phyloP scores from a whole-genome alignment of 2,797 vertebrate genomes.

The Tinamus major region DNA sequence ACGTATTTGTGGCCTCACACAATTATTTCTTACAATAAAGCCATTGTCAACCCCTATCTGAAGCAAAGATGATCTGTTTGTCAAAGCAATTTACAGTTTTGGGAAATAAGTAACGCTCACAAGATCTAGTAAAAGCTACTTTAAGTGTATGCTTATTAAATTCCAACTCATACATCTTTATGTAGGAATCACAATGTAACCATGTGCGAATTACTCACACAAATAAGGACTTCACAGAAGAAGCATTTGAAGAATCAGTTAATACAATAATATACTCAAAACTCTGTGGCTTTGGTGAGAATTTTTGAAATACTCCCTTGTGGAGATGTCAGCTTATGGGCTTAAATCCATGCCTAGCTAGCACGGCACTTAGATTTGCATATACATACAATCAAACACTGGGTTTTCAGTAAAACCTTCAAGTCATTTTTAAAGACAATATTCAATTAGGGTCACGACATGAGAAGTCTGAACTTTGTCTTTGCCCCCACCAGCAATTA shows the following conservation, averaged over 20 bases:
- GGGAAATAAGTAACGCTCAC: neutral
- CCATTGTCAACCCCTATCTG: conserved; percentile 4
- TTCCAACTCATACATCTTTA: neutral
- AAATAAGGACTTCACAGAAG: conserved; percentile 1
- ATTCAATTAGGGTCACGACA: neutral
- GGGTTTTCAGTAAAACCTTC: conserved; percentile 16
- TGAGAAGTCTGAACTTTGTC: neutral
- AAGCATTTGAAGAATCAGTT: neutral
- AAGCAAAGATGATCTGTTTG: conserved; percentile 16
- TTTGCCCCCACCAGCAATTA: neutral
- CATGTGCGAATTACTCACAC: conserved; percentile 9
- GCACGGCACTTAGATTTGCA: neutral
- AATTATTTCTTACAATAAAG: conserved; percentile 50
- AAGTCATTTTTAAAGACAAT: neutral
- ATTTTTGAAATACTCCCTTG: neutral
- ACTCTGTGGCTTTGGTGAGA: neutral
- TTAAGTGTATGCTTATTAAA: neutral
- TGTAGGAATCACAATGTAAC: neutral
- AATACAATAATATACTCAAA: neutral
- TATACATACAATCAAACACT: neutral
- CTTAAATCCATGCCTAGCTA: neutral
- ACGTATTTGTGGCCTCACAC: conserved; percentile 12
- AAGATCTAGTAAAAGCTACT: neutral
- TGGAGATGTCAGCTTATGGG: neutral
- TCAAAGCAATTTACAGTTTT: conserved; percentile 22